Conservation (phyloP, 1,140 invertebrate genomes). For the Sinella curviseta region DNA sequence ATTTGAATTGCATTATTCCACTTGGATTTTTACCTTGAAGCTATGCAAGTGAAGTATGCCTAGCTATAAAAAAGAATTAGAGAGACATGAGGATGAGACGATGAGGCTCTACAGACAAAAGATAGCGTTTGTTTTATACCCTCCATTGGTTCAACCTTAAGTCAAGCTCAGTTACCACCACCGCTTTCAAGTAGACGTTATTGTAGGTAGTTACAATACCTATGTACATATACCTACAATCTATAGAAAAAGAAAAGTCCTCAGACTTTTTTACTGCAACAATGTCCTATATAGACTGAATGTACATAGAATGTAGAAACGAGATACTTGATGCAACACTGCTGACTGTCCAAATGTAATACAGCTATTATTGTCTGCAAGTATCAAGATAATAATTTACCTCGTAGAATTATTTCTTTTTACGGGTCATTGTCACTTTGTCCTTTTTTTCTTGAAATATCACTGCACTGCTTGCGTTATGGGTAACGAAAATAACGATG, state of each 20-base stretch:
- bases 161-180: too few relatives aligned
- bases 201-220: too few relatives aligned
- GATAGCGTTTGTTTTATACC: neutral
- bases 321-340: too few relatives aligned
- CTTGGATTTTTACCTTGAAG: neutral
- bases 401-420: neutral
- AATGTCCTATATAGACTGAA: too few relatives aligned
- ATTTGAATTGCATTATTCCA: neutral
- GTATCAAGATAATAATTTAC: neutral
- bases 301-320: too few relatives aligned
- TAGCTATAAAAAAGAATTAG: neutral
- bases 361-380: neutral
- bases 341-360: too few relatives aligned
- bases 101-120: too few relatives aligned
- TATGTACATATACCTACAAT: too few relatives aligned
- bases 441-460: neutral
- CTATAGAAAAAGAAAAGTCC: too few relatives aligned
- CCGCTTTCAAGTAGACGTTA: too few relatives aligned
- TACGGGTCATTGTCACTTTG: constrained; percentile 10
- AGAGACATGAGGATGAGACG: neutral
- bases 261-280: too few relatives aligned
- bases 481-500: too few relatives aligned
- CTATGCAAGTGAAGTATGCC: neutral
- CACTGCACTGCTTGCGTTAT: neutral
- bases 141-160: neutral